These are phyloP conservation scores for Drosophila mimetica DNA, from an alignment of 2,888 invertebrate species.

Conservation along the genomic window DNA sequence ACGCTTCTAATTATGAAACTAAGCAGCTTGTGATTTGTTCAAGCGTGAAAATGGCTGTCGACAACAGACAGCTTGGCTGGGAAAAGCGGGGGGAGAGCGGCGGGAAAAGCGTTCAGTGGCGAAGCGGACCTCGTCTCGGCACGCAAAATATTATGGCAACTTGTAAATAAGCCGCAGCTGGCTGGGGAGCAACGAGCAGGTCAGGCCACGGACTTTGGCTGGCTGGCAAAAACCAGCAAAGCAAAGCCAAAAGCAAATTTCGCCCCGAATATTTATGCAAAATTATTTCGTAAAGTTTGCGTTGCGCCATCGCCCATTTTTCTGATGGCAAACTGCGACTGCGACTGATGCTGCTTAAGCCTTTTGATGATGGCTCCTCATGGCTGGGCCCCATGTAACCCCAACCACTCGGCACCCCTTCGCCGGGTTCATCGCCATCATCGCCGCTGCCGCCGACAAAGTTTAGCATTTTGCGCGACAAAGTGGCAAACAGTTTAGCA, in stretches of 20 bases:
- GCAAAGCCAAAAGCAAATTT: constrained; percentile 78
- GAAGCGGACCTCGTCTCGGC: constrained; percentile 50
- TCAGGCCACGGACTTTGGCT: constrained; percentile 35
- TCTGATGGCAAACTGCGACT: constrained; percentile 48
- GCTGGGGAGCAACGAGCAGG: constrained; percentile 68
- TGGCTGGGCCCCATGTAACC: constrained; percentile 11
- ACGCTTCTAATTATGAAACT: constrained; percentile 80
- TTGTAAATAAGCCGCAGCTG: constrained; percentile 80
- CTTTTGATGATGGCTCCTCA: constrained; percentile 72
- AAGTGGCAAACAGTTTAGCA: constrained; percentile 80
- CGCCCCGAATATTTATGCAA: constrained; percentile 79
- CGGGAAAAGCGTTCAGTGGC: neutral
- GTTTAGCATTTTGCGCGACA: constrained; percentile 80
- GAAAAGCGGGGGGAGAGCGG: neutral
- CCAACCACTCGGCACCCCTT: constrained; percentile 1
- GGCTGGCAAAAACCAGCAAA: constrained; percentile 55
- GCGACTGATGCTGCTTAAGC: constrained; percentile 69
- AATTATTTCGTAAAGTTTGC: constrained; percentile 80
- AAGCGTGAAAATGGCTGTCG: constrained; percentile 80
- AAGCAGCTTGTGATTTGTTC: constrained; percentile 81
- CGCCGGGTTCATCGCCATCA: constrained; percentile 65
- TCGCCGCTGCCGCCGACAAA: constrained; percentile 60
- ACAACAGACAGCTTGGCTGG: constrained; percentile 58
- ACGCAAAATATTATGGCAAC: constrained; percentile 79
- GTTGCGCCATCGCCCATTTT: constrained; percentile 65